Base-by-base conservation (phyloP, 1,140 invertebrate species). In the Aricia agestis region DNA sequence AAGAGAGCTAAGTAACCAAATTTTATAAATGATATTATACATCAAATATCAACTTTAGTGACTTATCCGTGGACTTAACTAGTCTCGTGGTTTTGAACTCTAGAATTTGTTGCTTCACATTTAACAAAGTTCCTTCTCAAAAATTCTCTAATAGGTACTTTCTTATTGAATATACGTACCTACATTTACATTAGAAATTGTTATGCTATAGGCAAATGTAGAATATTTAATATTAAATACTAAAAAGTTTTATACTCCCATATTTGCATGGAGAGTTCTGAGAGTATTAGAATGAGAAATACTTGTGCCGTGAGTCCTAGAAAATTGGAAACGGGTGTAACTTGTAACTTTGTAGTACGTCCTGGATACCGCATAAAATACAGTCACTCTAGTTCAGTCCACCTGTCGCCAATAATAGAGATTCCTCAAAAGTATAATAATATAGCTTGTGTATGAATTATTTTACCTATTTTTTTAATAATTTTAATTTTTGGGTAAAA, bases 371-470 rank as follows among this genome's bases (percentile, higher is more conserved):
- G 66, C 3, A 63, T 42, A 10, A 19, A 67, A 11, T 13, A 69
- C 71, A 57, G 74, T 66, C 19, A 72, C 70, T 15, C 15, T 71
- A 72, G 57, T 70, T 61, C 18, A n/a, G 65, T 75, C 74, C 72
- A 78, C 74, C 71, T 78, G 74, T 74, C 74, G 71, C 74, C 71
- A n/a, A 32, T 63, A 32, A 31, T 69, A 57, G 17, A 32, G 57
- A 72, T 74, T 72, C 66, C 71, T 70, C 36, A 68, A 68, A 68
- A 68, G 69, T 52, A 10, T 57, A 68, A 59, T 59, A 59, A 19
- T 59, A 59, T 59, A 19, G 18, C 58, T n/a, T 59, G 9, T 19
- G 5, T 19, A 59, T 59, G 6, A 59, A 59, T 17, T 17, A 59
- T 59, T 25, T 25, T 25, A 25, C 1, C 25, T 25, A 3, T 25